phyloP scores from a whole-genome alignment of 2,888 invertebrate species.

The Hypena proboscidalis region DNA sequence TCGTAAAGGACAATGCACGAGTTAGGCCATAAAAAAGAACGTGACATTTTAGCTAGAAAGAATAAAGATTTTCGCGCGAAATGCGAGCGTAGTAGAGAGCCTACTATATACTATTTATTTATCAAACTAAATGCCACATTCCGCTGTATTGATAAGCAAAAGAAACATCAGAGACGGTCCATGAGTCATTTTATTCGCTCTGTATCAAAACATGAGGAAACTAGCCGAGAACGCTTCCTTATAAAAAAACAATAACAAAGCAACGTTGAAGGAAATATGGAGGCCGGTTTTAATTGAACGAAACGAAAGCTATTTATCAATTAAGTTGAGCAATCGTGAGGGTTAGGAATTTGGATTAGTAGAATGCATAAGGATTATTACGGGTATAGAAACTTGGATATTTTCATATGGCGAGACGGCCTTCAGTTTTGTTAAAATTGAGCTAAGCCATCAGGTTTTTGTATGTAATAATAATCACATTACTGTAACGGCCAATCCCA shows the following conservation, averaged over 20 bases:
- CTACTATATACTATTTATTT: conserved; percentile 25
- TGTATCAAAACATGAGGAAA: conserved; percentile 41
- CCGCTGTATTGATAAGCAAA: conserved; percentile 40
- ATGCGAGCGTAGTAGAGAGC: too few species aligned
- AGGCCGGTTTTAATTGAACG: conserved; percentile 36
- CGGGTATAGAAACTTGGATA: too few species aligned
- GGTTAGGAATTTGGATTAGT: too few species aligned
- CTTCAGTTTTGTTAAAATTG: too few species aligned
- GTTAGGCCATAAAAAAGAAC: neutral
- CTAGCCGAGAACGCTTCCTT: conserved; percentile 28
- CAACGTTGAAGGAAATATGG: conserved; percentile 28
- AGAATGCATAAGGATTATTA: too few species aligned
- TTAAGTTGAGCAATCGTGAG: conserved; percentile 31
- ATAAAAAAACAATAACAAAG: conserved; percentile 36
- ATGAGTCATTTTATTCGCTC: conserved; percentile 40
- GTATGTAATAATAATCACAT: too few species aligned
- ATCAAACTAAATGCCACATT: conserved; percentile 33
- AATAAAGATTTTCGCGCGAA: conserved; percentile 1
- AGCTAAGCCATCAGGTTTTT: too few species aligned
- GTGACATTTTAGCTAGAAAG: neutral
- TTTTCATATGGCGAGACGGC: too few species aligned
- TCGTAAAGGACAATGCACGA: conserved; percentile 1
- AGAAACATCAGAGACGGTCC: conserved; percentile 27
- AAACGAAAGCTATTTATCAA: conserved; percentile 28
- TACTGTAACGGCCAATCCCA: too few species aligned